These are phyloP conservation scores for Spondyliosoma cantharus DNA, from an alignment of 2,797 vertebrate genomes.

Conservation along the genomic window DNA sequence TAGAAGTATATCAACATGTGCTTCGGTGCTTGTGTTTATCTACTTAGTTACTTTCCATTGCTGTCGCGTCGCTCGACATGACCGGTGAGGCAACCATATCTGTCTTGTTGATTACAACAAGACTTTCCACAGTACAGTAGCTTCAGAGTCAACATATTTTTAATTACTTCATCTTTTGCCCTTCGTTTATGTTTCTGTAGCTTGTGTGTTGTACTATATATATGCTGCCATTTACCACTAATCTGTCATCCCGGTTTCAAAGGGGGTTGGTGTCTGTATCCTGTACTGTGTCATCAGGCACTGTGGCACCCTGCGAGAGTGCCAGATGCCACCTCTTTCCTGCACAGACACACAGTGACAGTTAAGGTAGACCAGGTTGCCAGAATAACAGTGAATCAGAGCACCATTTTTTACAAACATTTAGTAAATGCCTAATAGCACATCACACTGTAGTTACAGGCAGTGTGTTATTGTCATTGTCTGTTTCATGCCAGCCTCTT, in stretches of 20 bases:
- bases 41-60: not conserved
- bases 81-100: not conserved
- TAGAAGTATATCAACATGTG: not conserved
- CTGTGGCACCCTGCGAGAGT: constrained; percentile 53
- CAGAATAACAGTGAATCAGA: not conserved
- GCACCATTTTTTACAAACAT: not conserved
- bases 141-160: not conserved
- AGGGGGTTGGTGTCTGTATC: not conserved
- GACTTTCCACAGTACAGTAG: not conserved
- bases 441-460: not conserved
- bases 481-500: not conserved
- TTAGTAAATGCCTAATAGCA: not conserved
- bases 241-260: constrained; percentile 4
- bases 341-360: constrained; percentile 39
- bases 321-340: constrained; percentile 72
- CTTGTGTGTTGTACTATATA: not conserved
- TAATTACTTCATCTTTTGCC: not conserved
- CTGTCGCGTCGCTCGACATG: not conserved
- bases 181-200: not conserved
- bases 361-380: constrained; percentile 67
- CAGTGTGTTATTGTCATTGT: not conserved
- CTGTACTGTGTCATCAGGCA: constrained; percentile 33
- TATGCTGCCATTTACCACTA: constrained; percentile 4
- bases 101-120: not conserved
- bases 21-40: not conserved